Percentiles rank a stretch among this genome's conserved stretches.
Conservation (phyloP, 2,113 vertebrate species). For the Chelonoidis abingdonii region DNA sequence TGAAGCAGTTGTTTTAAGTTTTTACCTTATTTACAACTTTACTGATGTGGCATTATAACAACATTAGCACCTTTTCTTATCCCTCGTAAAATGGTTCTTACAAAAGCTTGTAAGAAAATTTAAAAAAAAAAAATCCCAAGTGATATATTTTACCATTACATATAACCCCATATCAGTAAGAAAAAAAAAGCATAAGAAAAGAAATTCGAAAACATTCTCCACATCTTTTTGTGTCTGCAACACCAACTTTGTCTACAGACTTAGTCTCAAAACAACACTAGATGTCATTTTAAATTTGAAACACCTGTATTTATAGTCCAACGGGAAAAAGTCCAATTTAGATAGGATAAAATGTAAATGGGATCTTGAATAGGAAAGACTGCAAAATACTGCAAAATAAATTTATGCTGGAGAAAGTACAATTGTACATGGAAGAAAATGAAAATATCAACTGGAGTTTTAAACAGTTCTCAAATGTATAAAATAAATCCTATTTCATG, state of each 20-base stretch:
- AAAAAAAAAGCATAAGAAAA: not conserved
- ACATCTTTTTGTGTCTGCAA: not conserved
- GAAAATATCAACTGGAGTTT: conserved; percentile 51
- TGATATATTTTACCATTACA: not conserved
- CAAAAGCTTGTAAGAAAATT: not conserved
- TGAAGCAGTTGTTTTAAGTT: not conserved
- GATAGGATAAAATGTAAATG: not conserved
- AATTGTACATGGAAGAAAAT: not conserved
- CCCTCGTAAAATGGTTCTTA: not conserved
- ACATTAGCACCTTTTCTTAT: not conserved
- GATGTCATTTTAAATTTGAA: not conserved
- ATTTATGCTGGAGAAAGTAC: conserved; percentile 51
- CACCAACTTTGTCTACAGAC: not conserved
- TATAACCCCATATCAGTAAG: not conserved
- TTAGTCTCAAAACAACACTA: not conserved
- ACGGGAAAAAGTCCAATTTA: not conserved
- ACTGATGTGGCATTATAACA: not conserved
- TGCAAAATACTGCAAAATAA: conserved; percentile 56
- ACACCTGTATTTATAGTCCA: not conserved
- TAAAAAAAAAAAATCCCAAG: not conserved
- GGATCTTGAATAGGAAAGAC: conserved; percentile 36
- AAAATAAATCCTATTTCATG: conserved; percentile 58
- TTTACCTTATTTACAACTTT: not conserved
- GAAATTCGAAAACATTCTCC: not conserved
- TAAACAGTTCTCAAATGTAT: conserved; percentile 46